phyloP scores from a whole-genome alignment of 1,140 invertebrate species.

The Lamellibrachia luymesi region DNA sequence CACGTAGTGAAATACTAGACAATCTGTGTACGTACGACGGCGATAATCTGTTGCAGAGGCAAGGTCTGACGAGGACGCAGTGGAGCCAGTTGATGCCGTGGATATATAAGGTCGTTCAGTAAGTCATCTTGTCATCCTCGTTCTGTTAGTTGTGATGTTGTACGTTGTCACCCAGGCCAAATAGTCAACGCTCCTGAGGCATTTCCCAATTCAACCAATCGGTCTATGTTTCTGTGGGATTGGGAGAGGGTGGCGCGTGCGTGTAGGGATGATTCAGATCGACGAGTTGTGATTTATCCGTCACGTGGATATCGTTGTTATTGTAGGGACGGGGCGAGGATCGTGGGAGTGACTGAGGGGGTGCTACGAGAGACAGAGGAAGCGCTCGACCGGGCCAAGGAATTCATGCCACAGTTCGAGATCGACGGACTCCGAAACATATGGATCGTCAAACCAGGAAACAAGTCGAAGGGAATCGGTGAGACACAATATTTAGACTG shows the following conservation, averaged over 20 bases:
- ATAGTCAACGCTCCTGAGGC: no score
- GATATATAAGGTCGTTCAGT: constrained; percentile 23
- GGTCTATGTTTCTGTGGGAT: no score
- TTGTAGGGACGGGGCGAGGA: constrained; percentile 22
- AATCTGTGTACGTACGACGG: neutral
- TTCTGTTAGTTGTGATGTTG: neutral
- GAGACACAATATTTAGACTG: neutral
- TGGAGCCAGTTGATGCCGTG: constrained; percentile 22
- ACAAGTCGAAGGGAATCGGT: constrained; percentile 79
- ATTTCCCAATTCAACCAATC: no score
- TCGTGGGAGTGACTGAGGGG: constrained; percentile 16
- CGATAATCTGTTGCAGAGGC: constrained; percentile 1
- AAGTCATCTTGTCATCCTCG: constrained; percentile 1
- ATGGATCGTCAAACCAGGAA: constrained; percentile 94
- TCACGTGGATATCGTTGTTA: neutral
- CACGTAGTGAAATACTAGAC: neutral
- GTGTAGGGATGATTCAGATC: no score
- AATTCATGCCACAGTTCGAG: constrained; percentile 74
- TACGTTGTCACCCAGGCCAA: neutral
- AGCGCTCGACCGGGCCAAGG: constrained; percentile 16
- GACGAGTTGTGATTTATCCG: no score
- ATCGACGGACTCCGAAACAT: constrained; percentile 80
- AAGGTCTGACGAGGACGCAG: constrained; percentile 14
- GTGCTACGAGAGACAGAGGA: constrained; percentile 17
- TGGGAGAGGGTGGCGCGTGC: no score